Conservation (phyloP, 2,797 vertebrate species). For the Acanthurus leucopareius region DNA sequence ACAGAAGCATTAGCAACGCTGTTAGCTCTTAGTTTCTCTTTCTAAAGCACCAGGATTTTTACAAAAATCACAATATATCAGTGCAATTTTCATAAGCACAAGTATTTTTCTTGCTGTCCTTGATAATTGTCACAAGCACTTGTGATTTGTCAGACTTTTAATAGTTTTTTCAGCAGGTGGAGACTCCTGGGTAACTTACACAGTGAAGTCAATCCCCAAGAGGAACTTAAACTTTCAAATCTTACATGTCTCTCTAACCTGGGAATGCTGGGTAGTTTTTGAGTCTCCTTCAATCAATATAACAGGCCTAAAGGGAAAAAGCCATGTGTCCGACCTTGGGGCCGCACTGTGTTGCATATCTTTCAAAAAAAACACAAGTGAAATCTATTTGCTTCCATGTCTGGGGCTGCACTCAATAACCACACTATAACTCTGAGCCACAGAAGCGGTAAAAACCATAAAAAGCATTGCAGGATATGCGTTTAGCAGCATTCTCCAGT, state of each 20-base stretch:
- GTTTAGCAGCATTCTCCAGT: constrained; percentile 52
- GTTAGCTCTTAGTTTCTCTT: background rate
- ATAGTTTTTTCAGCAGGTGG: constrained; percentile 32
- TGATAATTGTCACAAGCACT: constrained; percentile 28
- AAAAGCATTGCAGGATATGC: constrained; percentile 57
- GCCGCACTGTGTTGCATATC: constrained; percentile 47
- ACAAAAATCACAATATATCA: background rate
- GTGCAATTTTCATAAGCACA: constrained; percentile 21
- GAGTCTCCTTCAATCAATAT: constrained; percentile 45
- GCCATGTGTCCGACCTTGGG: constrained; percentile 44
- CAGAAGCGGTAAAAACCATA: constrained; percentile 40
- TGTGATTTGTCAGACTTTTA: constrained; percentile 42
- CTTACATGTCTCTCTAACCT: constrained; percentile 39
- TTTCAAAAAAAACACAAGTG: constrained; percentile 35
- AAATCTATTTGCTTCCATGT: constrained; percentile 57
- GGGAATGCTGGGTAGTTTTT: constrained; percentile 46
- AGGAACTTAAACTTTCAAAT: constrained; percentile 63
- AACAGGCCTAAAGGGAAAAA: constrained; percentile 37
- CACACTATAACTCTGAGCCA: constrained; percentile 48
- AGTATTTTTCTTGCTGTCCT: constrained; percentile 17
- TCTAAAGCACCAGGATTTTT: constrained; percentile 22
- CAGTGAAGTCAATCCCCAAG: constrained; percentile 33
- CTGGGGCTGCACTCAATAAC: constrained; percentile 51
- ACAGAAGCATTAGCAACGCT: background rate
- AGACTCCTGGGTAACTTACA: constrained; percentile 48